A percentile compares a stretch with the other conserved stretches of the same genome.
Evolutionary conservation across 1,140 invertebrate genomes (phyloP).

Genomic region (Conus ventricosus): DNA sequence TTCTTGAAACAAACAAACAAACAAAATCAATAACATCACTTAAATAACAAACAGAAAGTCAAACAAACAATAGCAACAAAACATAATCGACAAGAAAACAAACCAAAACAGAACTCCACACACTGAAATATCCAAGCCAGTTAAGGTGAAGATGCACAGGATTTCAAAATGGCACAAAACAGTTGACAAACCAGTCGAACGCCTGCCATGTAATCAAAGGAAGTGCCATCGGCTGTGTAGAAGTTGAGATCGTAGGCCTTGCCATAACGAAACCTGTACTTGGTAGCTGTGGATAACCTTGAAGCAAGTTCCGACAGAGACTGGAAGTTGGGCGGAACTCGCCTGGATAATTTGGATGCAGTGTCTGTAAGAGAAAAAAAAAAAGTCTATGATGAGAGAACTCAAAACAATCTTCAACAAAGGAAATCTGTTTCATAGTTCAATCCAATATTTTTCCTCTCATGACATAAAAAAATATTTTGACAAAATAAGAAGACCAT

Average conservation of each 20-base stretch:
- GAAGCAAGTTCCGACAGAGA: slow-evolving; percentile 60
- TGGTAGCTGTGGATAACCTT: slow-evolving; percentile 55
- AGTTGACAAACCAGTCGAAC: slow-evolving; percentile 55
- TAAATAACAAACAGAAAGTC: too few relatives aligned
- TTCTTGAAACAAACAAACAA: too few relatives aligned
- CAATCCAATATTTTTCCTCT: background rate
- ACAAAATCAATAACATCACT: too few relatives aligned
- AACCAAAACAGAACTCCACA: too few relatives aligned
- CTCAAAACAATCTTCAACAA: background rate
- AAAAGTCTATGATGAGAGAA: background rate
- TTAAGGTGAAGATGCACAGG: background rate
- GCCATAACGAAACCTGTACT: slow-evolving; percentile 60
- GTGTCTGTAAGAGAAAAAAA: slow-evolving; percentile 60
- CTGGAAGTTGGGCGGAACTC: slow-evolving; percentile 56
- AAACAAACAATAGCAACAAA: too few relatives aligned
- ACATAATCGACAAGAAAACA: too few relatives aligned
- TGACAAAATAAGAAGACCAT: too few relatives aligned
- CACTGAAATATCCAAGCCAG: too few relatives aligned
- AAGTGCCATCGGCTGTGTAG: slow-evolving; percentile 71
- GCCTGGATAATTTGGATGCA: slow-evolving; percentile 49
- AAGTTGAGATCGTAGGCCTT: slow-evolving; percentile 58
- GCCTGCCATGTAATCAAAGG: slow-evolving; percentile 72
- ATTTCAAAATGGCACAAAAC: too few relatives aligned
- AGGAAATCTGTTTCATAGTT: background rate
- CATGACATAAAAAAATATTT: too few relatives aligned